Percentiles rank a stretch among this genome's conserved stretches.
Conservation (phyloP, 2,888 invertebrate genomes). For the Laothoe populi region DNA sequence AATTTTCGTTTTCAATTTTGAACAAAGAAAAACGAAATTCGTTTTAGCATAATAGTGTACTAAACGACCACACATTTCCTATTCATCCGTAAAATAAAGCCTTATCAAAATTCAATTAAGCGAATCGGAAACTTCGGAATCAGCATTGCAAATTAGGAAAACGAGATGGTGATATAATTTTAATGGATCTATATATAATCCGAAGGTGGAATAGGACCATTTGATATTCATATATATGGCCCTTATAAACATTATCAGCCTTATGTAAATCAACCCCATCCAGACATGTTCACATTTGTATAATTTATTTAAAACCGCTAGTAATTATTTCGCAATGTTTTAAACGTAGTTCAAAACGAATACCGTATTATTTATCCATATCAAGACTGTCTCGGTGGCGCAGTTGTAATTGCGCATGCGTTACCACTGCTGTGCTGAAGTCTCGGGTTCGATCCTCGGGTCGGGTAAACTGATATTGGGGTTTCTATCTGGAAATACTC, state of each 20-base stretch:
- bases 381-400: no score
- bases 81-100: conserved; percentile 31
- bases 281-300: not conserved
- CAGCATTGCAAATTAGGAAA: conserved; percentile 57
- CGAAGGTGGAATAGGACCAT: conserved; percentile 19
- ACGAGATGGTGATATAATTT: conserved; percentile 57
- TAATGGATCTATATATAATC: conserved; percentile 34
- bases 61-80: not conserved
- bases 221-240: conserved; percentile 23
- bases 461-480: no score
- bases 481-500: no score
- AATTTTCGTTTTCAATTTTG: no score
- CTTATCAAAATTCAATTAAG: conserved; percentile 53
- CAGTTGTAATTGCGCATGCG: no score
- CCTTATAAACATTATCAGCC: conserved; percentile 23
- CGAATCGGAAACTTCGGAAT: conserved; percentile 50
- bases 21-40: no score
- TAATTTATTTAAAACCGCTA: not conserved
- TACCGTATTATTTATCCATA: no score
- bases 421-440: no score
- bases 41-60: no score
- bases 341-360: no score
- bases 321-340: no score
- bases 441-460: no score
- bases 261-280: conserved; percentile 10